phyloP scores from a whole-genome alignment of 2,113 vertebrate genomes.

The Lophius piscatorius region DNA sequence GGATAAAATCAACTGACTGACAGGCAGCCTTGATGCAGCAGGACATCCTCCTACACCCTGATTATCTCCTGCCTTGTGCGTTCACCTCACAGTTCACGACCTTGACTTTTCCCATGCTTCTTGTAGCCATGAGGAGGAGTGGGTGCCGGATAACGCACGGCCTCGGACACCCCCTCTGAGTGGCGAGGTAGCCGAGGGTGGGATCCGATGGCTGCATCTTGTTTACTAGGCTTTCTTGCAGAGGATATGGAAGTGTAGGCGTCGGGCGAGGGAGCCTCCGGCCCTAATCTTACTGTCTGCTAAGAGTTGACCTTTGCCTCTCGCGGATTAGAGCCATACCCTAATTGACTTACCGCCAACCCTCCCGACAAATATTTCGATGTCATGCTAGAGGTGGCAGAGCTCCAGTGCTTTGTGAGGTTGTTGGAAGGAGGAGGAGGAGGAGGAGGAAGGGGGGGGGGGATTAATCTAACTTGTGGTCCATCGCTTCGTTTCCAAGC shows the following conservation, averaged over 20 bases:
- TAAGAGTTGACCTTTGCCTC: slow-evolving; percentile 53
- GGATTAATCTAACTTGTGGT: slow-evolving; percentile 21
- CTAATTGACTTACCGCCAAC: slow-evolving; percentile 61
- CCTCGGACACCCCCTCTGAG: too few species aligned
- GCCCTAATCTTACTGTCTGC: slow-evolving; percentile 49
- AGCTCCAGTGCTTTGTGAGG: not conserved
- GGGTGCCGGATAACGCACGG: slow-evolving; percentile 10
- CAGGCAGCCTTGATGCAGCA: not conserved
- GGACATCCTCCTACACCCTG: too few species aligned
- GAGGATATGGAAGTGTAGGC: slow-evolving; percentile 1
- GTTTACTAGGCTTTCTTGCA: not conserved
- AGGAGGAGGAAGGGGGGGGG: not conserved
- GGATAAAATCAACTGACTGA: too few species aligned
- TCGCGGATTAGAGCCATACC: slow-evolving; percentile 39
- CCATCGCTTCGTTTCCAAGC: slow-evolving; percentile 25
- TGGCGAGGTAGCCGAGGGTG: too few species aligned
- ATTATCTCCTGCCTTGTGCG: not conserved
- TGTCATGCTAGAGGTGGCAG: slow-evolving; percentile 30
- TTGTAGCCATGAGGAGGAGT: not conserved
- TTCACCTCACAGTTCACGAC: not conserved
- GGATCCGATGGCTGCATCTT: too few species aligned
- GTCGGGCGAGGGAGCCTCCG: slow-evolving; percentile 24
- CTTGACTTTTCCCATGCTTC: slow-evolving; percentile 7
- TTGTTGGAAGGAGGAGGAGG: too few species aligned
- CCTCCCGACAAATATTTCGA: slow-evolving; percentile 32